Base-by-base conservation (phyloP, 1,140 invertebrate genomes). In the Colletes latitarsis region DNA sequence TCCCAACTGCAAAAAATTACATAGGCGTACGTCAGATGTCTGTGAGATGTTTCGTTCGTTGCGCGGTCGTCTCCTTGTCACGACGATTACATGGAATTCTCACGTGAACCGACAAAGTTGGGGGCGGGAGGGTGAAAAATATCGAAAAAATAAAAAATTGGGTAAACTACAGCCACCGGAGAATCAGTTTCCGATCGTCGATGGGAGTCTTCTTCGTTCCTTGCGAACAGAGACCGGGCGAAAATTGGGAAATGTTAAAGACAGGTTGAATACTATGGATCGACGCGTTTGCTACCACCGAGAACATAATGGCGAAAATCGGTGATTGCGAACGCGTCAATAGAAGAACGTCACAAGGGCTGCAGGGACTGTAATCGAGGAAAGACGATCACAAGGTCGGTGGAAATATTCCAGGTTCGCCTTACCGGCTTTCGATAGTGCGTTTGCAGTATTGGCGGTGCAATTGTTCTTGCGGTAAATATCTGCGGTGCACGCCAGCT, bases 1-100 rank as follows among this genome's bases (percentile, higher is more conserved):
- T 94, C 94, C 95, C 95, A 92, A 94, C 95, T 95, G 94, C 89
- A 92, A 91, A 94, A 92, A 94, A 94, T 93, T 73, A 83, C 85
- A 91, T 79, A 91, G 79, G 88, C 88, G 87, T 90, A 84, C 55
- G 91, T 93, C 68, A 91, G 84, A 82, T 85, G 86, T 85, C 39
- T 73, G 55, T 21, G 49, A 62, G 49, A 57, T 2, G 0, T 41
- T 69, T 14, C 14, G 21, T 71, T 77, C 49, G 69, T 74, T 14
- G 19, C 52, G 52, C 53, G 49, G 17, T 10, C 8, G 43, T 67
- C 12, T 14, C 19, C 0, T 41, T 12, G 41, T 39, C 58, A 14
- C 4, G 39, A 19, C 19, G 53, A 10, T 12, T 49, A 49, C 8
- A 12, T 1, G 49, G 30, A 2, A 30, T 30, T 30, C 49, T 49